Percentiles rank a stretch among this genome's conserved stretches.
Evolutionary conservation across 2,888 invertebrate species (phyloP).

Genomic region (Nomada flava): DNA sequence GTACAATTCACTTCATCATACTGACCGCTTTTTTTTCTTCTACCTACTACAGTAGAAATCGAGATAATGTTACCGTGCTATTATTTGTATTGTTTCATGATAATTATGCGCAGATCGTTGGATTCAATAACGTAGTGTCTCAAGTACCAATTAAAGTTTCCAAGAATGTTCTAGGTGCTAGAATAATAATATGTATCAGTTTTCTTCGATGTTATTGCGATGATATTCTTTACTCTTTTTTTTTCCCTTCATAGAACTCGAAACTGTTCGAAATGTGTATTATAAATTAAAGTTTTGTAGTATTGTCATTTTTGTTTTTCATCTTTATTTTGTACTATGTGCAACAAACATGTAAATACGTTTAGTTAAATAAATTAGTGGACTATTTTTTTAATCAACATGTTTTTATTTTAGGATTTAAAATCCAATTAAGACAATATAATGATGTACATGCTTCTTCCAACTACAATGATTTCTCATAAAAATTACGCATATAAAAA

Average conservation of each 20-base stretch:
- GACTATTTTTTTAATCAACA: slow-evolving; percentile 60
- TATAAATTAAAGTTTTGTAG: slow-evolving; percentile 38
- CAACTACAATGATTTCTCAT: slow-evolving; percentile 16
- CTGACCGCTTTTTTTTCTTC: slow-evolving; percentile 37
- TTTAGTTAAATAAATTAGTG: slow-evolving; percentile 54
- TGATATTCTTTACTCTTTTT: slow-evolving; percentile 1
- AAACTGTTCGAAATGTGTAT: slow-evolving; percentile 14
- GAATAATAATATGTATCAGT: slow-evolving; percentile 20
- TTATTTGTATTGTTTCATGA: slow-evolving; percentile 29
- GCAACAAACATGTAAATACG: slow-evolving; percentile 49
- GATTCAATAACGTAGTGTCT: slow-evolving; percentile 30
- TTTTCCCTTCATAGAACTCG: slow-evolving; percentile 28
- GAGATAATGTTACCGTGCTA: slow-evolving; percentile 24
- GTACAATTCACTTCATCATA: slow-evolving; percentile 29
- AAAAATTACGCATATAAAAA: slow-evolving; percentile 42
- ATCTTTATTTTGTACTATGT: slow-evolving; percentile 28
- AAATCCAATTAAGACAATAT: background rate
- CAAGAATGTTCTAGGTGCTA: slow-evolving; percentile 37
- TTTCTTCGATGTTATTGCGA: slow-evolving; percentile 14
- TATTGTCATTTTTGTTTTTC: slow-evolving; percentile 32
- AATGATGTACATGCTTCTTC: background rate
- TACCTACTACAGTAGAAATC: slow-evolving; percentile 25
- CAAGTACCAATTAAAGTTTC: slow-evolving; percentile 16
- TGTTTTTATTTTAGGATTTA: slow-evolving; percentile 40
- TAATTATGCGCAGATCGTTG: slow-evolving; percentile 31